Conservation (phyloP, 2,888 invertebrate genomes). For the Alcis repandata region DNA sequence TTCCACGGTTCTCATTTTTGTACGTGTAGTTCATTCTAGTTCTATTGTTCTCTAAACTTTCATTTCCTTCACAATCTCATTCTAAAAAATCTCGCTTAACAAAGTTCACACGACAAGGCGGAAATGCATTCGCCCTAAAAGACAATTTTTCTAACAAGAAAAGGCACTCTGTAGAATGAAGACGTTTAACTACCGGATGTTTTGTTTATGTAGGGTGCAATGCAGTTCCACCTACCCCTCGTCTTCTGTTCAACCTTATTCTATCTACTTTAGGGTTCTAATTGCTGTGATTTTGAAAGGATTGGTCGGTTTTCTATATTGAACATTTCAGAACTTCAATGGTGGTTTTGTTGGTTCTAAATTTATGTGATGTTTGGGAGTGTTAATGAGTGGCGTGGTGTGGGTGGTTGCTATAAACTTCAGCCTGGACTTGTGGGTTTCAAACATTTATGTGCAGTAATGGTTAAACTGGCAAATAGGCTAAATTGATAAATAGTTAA, state of each 20-base stretch:
- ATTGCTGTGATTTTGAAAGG: constrained; percentile 18
- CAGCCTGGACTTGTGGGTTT: constrained; percentile 46
- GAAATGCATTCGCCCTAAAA: constrained; percentile 45
- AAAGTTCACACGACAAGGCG: constrained; percentile 35
- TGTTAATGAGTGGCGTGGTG: constrained; percentile 56
- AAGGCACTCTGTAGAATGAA: constrained; percentile 69
- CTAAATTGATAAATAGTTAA: background rate
- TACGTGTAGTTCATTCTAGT: background rate
- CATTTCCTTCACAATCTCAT: constrained; percentile 14
- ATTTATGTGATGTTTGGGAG: constrained; percentile 53
- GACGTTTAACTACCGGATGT: constrained; percentile 73
- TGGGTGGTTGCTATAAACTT: constrained; percentile 52
- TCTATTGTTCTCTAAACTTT: constrained; percentile 17
- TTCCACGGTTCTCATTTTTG: constrained; percentile 11
- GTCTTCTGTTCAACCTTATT: constrained; percentile 4
- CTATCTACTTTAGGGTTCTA: constrained; percentile 8
- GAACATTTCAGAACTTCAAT: constrained; percentile 53
- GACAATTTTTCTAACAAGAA: constrained; percentile 63
- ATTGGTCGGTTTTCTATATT: constrained; percentile 47
- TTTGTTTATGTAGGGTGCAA: constrained; percentile 50
- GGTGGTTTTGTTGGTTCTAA: constrained; percentile 53
- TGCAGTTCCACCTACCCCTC: constrained; percentile 27
- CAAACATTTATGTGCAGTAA: constrained; percentile 47
- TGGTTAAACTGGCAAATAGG: constrained; percentile 37
- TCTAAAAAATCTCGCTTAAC: constrained; percentile 25